Base-by-base conservation (phyloP, 2,888 invertebrate species). In the Lysandra coridon region DNA sequence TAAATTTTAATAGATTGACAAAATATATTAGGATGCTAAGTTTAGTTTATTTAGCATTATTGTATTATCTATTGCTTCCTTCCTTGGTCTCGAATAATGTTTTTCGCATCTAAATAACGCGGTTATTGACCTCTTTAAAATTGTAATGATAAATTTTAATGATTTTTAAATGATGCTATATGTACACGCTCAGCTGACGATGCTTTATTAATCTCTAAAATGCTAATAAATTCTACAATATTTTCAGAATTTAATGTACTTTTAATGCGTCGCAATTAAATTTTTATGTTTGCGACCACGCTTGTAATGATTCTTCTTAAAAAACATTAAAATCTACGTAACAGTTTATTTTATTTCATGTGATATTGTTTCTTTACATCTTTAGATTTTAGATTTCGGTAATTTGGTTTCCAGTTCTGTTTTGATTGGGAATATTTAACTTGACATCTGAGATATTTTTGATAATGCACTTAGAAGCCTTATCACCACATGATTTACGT, bases 111-210 rank as follows among this genome's bases (percentile, higher is more conserved):
- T 69, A 23, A 64, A 44, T 74, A n/a, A 76, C 12, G 33, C 33
- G 57, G 53, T 76, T 30, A 33, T 76, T 76, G 57, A 53, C 53
- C 53, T 57, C 6, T 10, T 30, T 40, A n/a, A 74, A 76, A 33
- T 76, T 14, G 57, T 57, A 76, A 33, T 76, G 53, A 57, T 76
- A 40, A 40, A 53, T 76, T 14, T 76, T 57, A 76, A 33, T 76
- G 53, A 57, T 57, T 33, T 53, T 7, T 53, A 14, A 53, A 76
- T 76, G 33, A 76, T 76, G 69, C 10, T 57, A 12, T 33, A 74
- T 76, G 14, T 57, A 53, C 57, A 76, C 57, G 76, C 57, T 76
- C 30, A 53, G 57, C 14, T 57, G 75, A 12, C 75, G 53, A 14
- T 17, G 4, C 12, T 17, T 76, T 53, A 53, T 44, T 30, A n/a